These are phyloP conservation scores for Astyanax mexicanus DNA, from an alignment of 2,797 vertebrate species.

Conservation along the genomic window DNA sequence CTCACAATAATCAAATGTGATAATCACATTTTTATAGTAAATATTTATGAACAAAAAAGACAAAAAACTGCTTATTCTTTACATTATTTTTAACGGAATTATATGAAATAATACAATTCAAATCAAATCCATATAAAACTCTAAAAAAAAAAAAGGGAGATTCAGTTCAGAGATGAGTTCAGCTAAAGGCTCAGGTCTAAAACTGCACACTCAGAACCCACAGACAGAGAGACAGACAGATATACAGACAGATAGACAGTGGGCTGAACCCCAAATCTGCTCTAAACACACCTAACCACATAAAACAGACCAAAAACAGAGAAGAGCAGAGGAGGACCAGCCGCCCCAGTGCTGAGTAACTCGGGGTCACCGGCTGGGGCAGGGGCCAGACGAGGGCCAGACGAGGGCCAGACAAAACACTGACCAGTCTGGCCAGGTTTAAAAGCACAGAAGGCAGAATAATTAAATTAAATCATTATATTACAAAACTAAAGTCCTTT, in stretches of 20 bases:
- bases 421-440: slow-evolving; percentile 42
- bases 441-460: slow-evolving; percentile 50
- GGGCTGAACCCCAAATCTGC: background rate
- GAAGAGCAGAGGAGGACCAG: slow-evolving; percentile 18
- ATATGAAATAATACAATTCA: too few relatives aligned
- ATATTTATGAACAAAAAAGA: background rate
- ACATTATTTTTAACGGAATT: background rate
- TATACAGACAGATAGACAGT: background rate
- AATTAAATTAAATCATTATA: too few relatives aligned
- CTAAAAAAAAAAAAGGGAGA: too few relatives aligned
- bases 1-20: slow-evolving; percentile 6
- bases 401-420: slow-evolving; percentile 58
- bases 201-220: background rate
- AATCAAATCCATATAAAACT: too few relatives aligned
- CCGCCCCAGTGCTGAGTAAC: slow-evolving; percentile 48
- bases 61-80: background rate
- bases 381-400: slow-evolving; percentile 59
- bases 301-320: too few relatives aligned
- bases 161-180: too few relatives aligned
- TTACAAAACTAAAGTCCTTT: too few relatives aligned
- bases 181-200: too few relatives aligned
- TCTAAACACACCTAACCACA: too few relatives aligned
- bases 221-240: too few relatives aligned
- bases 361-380: slow-evolving; percentile 64
- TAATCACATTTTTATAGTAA: background rate